Evolutionary conservation across 2,888 invertebrate genomes (phyloP), one percentile per base, ranked within the genome.

Genomic region (Limnephilus auricula): DNA sequence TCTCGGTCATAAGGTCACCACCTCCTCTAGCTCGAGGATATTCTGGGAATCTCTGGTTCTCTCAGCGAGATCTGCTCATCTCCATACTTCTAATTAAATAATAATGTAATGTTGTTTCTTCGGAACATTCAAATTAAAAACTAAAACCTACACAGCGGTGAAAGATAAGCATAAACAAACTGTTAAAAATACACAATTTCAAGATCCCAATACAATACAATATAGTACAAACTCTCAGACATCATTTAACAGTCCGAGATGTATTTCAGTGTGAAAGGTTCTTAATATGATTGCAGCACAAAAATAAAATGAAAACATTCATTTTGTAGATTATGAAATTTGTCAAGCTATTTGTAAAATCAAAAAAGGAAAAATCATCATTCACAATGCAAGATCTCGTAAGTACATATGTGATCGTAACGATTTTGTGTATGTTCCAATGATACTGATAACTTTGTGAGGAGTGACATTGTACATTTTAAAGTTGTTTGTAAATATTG

Each of bases 71-170:
- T 40, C 40, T 40, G 34, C 25, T 31, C 25, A 79, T 78, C 79
- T 78, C 32, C 3, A 79, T 78, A 5, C 40, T 85, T 85, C 85
- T 85, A 84, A 40, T 65, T 13, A 84, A 84, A 85, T 40, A 34
- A 45, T 85, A 85, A 85, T 85, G n/a, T 85, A 85, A 85, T 85
- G 37, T 40, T 85, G 65, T 88, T 79, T 88, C 87, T 88, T 78
- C 65, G 87, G 78, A 88, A 78, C 65, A 34, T 88, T 78, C 34
- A 65, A 88, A 78, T 88, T 88, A 88, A 25, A 65, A 88, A 88
- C 87, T 88, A 88, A 78, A 88, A 79, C 34, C 37, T 88, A 88
- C 4, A 37, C 34, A 88, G 87, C 79, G 87, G 87, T 18, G 79
- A 78, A 78, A 88, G 79, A 31, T 79, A 88, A 88, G 87, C 87